These are phyloP conservation scores for Decapterus maruadsi DNA, from an alignment of 2,797 vertebrate species.

Conservation along the genomic window DNA sequence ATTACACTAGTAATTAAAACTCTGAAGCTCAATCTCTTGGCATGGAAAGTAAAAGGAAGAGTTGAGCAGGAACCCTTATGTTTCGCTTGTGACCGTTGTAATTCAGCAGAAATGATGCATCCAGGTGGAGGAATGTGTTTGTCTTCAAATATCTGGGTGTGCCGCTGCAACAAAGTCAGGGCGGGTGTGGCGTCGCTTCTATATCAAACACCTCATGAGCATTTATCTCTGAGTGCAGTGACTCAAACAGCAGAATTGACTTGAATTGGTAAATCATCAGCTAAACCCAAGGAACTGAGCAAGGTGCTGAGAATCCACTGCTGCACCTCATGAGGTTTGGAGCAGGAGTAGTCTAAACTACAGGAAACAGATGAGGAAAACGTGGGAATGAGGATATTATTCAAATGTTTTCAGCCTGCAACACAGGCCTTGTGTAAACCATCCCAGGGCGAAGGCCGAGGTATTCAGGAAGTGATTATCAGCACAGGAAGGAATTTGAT, in stretches of 20 bases:
- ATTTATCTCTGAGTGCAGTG: background rate
- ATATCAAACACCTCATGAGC: background rate
- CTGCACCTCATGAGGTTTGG: too few relatives aligned
- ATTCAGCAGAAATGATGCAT: background rate
- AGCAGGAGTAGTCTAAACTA: background rate
- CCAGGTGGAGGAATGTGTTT: conserved; percentile 48
- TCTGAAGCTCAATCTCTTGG: background rate
- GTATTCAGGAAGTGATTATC: conserved; percentile 13
- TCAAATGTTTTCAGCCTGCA: conserved; percentile 19
- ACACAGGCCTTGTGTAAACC: conserved; percentile 10
- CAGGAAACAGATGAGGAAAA: background rate
- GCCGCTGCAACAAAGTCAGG: conserved; percentile 9
- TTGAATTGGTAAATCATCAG: background rate
- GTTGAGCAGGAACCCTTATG: too few relatives aligned
- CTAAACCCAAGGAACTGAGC: background rate
- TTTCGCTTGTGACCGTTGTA: background rate
- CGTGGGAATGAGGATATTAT: conserved; percentile 2
- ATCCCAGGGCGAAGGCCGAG: background rate
- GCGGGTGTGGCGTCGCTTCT: conserved; percentile 20
- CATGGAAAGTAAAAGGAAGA: background rate
- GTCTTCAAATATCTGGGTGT: conserved; percentile 43
- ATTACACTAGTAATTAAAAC: too few relatives aligned
- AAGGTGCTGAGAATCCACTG: background rate
- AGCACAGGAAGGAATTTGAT: background rate
- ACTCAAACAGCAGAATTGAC: background rate